These are phyloP conservation scores for Gobius niger DNA, from an alignment of 2,113 vertebrate genomes.

Conservation along the genomic window DNA sequence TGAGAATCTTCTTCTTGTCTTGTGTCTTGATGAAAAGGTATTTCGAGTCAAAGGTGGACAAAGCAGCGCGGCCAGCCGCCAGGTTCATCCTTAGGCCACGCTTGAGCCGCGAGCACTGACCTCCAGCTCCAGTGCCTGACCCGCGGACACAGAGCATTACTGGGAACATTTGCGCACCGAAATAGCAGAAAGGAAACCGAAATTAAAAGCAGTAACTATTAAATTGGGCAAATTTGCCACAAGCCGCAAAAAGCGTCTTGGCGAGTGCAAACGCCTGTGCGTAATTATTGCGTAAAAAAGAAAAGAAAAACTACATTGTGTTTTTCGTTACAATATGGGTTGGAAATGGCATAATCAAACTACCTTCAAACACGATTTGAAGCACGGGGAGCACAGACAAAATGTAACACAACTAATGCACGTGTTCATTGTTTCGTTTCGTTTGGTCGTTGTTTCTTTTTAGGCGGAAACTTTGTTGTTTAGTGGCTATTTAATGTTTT, in stretches of 20 bases:
- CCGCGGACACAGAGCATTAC: constrained; percentile 87
- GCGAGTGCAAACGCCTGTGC: constrained; percentile 54
- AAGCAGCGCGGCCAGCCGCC: constrained; percentile 90
- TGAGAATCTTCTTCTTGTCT: constrained; percentile 63
- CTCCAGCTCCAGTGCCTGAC: constrained; percentile 98
- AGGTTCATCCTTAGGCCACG: constrained; percentile 99
- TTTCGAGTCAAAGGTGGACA: constrained; percentile 94
- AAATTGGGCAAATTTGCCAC: constrained; percentile 11
- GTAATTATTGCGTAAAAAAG: constrained; percentile 50
- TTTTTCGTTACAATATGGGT: constrained; percentile 67
- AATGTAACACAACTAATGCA: no score
- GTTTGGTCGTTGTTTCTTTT: no score
- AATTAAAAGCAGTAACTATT: constrained; percentile 24
- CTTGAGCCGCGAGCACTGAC: constrained; percentile 97
- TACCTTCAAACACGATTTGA: constrained; percentile 20
- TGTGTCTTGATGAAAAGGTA: constrained; percentile 95
- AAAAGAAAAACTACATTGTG: constrained; percentile 49
- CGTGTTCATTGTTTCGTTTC: no score
- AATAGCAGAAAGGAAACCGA: constrained; percentile 52
- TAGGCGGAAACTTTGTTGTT: no score
- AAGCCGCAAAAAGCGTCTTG: constrained; percentile 38
- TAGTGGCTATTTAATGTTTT: no score
- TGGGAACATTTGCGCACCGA: constrained; percentile 66
- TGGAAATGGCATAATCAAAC: constrained; percentile 75
- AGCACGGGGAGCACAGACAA: no score